Evolutionary conservation across 2,888 invertebrate species (phyloP), one percentile per base, ranked within the genome.

Genomic region (Leucoma salicis): DNA sequence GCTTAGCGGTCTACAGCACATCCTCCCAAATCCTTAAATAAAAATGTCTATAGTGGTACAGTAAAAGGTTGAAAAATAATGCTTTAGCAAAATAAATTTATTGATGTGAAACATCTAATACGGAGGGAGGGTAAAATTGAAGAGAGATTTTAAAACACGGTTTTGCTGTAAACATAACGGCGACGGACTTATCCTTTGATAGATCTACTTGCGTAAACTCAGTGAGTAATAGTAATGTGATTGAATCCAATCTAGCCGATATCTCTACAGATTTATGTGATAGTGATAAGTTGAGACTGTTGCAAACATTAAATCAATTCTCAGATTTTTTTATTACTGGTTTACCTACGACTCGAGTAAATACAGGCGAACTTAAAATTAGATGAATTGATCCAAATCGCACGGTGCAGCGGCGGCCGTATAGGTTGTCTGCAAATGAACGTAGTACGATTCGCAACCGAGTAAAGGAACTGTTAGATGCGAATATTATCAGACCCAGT

Each of bases 361-460:
- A 7, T 1, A 21, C 36, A 2, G 29, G 15, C 2, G 28, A 28
- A 10, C 7, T 36, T 1, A 10, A 18, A 13, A 36, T 36, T n/a
- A 28, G 2, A 12, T 3, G 28, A 12, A n/a, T 21, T 2, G 29
- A 29, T 10, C 14, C 28, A 14, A n/a, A 18, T 24, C 16, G 10
- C 5, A 36, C 12, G 3, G 36, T 36, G 8, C 27, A 29, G 7
- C 35, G 35, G 2, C n/a, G 28, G 8, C 35, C 35, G 11, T 35
- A 35, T 16, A 8, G 15, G 3, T n/a, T 35, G 14, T 27, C 27
- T 10, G n/a, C 35, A 6, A 15, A 35, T 0, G 35, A 35, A 8
- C 15, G 35, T 11, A n/a, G n/a, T 3, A n/a, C 7, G 11, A 15
- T 35, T 27, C 27, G 35, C 1, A n/a, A 7, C 15, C 5, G 15